Conservation (phyloP, 2,797 vertebrate genomes). For the Trachops cirrhosus region DNA sequence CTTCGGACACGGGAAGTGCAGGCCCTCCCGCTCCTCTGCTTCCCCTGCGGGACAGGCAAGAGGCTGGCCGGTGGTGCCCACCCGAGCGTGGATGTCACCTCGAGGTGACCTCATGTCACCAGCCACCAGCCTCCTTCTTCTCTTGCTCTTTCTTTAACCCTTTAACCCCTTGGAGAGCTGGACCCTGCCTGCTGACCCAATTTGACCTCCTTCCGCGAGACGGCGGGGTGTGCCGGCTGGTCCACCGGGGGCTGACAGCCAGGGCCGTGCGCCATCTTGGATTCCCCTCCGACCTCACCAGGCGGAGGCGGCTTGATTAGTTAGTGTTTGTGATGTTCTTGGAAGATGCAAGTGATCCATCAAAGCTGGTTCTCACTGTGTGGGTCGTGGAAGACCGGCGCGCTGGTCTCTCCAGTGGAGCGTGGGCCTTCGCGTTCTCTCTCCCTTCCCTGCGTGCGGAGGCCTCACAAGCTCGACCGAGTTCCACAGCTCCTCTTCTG, state of each 20-base stretch:
- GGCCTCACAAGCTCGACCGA: background rate
- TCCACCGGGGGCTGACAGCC: rapidly evolving
- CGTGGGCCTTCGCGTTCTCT: rapidly evolving
- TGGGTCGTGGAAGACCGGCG: rapidly evolving
- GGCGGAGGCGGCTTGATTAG: background rate
- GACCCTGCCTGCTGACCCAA: background rate
- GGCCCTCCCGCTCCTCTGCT: background rate
- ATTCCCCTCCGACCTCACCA: background rate
- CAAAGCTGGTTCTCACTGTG: background rate
- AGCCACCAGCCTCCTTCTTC: background rate
- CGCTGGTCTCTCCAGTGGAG: background rate
- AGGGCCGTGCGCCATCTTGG: background rate
- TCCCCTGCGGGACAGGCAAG: background rate
- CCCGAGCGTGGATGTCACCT: background rate
- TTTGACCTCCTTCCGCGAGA: background rate
- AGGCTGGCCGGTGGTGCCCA: background rate
- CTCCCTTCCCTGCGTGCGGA: background rate
- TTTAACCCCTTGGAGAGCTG: background rate
- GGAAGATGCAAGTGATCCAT: background rate
- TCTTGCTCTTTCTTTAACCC: background rate
- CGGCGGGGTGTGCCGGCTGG: background rate
- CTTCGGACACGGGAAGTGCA: background rate
- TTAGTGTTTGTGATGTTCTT: background rate
- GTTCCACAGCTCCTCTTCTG: background rate
- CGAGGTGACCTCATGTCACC: background rate